phyloP scores from a whole-genome alignment of 2,888 invertebrate genomes.

The Selenia dentaria region DNA sequence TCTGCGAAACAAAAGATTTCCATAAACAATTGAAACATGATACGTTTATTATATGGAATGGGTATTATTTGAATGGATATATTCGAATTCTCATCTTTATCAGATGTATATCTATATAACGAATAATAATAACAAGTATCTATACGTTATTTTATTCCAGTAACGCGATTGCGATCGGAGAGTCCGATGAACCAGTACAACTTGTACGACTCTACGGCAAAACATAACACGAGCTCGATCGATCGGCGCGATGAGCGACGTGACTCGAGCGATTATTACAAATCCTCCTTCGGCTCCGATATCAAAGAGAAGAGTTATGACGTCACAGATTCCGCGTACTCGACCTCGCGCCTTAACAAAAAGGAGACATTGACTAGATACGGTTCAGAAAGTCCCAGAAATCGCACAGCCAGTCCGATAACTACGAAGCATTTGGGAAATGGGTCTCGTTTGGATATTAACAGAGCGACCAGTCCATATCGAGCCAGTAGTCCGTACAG shows the following conservation, averaged over 20 bases:
- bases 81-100: too few relatives aligned
- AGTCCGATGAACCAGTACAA: constrained; percentile 75
- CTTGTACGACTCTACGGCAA: constrained; percentile 65
- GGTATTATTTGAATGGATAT: too few relatives aligned
- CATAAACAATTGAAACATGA: too few relatives aligned
- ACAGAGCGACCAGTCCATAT: constrained; percentile 71
- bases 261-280: constrained; percentile 75
- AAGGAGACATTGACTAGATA: constrained; percentile 64
- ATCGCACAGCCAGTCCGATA: constrained; percentile 78
- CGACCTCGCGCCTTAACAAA: constrained; percentile 67
- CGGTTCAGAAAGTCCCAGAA: constrained; percentile 74
- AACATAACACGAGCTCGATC: constrained; percentile 66
- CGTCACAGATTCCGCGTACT: constrained; percentile 73
- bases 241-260: constrained; percentile 75
- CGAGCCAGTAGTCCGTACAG: constrained; percentile 72
- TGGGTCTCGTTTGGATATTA: constrained; percentile 76
- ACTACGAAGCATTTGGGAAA: constrained; percentile 81
- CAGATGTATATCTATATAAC: too few relatives aligned
- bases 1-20: too few relatives aligned
- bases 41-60: too few relatives aligned
- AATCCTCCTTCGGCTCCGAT: constrained; percentile 65
- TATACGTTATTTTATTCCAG: constrained; percentile 50
- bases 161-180: constrained; percentile 72
- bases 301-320: constrained; percentile 73
- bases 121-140: too few relatives aligned